Percentiles rank a stretch among this genome's conserved stretches.
Conservation (phyloP, 1,140 invertebrate species). For the Sitobion miscanthi region DNA sequence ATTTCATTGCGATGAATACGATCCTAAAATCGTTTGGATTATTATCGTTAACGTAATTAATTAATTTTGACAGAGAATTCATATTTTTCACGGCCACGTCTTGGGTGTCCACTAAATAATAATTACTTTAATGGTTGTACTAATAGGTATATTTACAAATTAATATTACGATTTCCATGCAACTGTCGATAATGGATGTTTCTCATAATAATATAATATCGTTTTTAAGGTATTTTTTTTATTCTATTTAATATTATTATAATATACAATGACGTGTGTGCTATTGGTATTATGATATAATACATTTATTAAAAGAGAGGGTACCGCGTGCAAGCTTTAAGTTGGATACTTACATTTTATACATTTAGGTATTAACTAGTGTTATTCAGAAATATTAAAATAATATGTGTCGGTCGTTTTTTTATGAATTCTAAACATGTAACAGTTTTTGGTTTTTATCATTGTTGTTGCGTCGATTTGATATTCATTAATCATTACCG, state of each 20-base stretch:
- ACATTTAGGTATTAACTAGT: too few relatives aligned
- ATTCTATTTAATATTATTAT: background rate
- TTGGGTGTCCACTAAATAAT: background rate
- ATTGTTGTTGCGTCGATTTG: too few relatives aligned
- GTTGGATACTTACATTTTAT: too few relatives aligned
- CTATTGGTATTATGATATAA: background rate
- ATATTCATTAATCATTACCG: too few relatives aligned
- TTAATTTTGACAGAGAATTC: background rate
- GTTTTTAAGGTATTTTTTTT: background rate
- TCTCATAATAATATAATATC: background rate
- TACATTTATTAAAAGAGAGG: background rate
- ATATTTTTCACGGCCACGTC: background rate
- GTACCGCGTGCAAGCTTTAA: background rate
- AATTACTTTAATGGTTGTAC: background rate
- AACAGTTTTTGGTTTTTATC: too few relatives aligned
- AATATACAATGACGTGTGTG: background rate
- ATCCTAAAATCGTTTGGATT: background rate
- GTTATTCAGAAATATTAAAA: too few relatives aligned
- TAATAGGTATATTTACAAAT: too few relatives aligned
- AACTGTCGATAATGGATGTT: too few relatives aligned
- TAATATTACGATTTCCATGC: too few relatives aligned
- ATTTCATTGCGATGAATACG: background rate
- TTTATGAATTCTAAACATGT: too few relatives aligned
- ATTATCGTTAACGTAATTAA: background rate
- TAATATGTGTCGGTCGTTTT: too few relatives aligned